These are phyloP conservation scores for Sus cebifrons DNA, from an alignment of 2,797 vertebrate genomes.

Conservation along the genomic window DNA sequence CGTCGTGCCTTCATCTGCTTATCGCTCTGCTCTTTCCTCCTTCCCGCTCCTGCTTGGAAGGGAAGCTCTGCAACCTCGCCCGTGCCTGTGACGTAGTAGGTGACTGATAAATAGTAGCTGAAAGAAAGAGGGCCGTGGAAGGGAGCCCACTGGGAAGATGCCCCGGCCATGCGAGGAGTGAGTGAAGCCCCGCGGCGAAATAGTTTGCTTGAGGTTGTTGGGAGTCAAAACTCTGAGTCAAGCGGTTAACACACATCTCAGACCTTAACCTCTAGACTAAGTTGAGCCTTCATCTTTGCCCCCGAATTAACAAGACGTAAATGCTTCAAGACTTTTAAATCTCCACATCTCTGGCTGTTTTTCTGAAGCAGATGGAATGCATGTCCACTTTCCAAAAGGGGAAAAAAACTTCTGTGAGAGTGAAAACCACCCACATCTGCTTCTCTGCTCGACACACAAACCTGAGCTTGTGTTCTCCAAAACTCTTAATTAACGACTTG, in stretches of 20 bases:
- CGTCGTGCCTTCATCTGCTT: background rate
- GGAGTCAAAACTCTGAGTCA: background rate
- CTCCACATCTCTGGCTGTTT: background rate
- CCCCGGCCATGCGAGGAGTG: background rate
- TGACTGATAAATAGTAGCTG: background rate
- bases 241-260: too few relatives aligned
- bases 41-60: background rate
- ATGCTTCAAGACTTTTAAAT: background rate
- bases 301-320: background rate
- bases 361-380: background rate
- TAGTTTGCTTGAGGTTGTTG: rapidly evolving
- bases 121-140: too few relatives aligned
- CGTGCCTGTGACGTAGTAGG: background rate
- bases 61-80: too few relatives aligned
- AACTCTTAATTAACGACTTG: constrained; percentile 75
- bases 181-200: background rate
- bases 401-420: constrained; percentile 23
- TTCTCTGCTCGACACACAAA: constrained; percentile 79
- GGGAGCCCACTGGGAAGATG: too few relatives aligned
- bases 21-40: background rate
- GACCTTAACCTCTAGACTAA: background rate
- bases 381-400: background rate
- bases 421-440: constrained; percentile 77
- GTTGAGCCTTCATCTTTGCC: background rate
- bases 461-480: constrained; percentile 78